Evolutionary conservation across 2,113 vertebrate species (phyloP), one percentile per base, ranked within the genome.

Genomic region (Origma solitaria): DNA sequence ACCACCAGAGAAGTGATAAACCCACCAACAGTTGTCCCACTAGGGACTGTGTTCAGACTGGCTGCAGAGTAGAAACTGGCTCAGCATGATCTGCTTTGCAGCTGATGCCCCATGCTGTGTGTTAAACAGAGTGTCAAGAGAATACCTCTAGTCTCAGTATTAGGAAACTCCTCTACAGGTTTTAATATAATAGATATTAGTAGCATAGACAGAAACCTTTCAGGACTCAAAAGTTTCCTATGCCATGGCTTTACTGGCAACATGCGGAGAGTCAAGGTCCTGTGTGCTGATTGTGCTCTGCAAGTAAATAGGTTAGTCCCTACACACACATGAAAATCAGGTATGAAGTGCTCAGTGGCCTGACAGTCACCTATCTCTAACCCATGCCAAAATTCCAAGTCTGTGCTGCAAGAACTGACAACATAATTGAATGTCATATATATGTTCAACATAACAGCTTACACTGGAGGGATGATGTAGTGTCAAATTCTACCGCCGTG

Each of bases 11-110:
- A 62, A 77, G 56, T 9, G 62, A 45, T n/a, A 65, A 72, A 60
- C 5, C 5, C 2, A 0, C 49, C 0, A 0, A 44, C 24, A 22
- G 30, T 8, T 6, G 1, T 73, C 45, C 31, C 50, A 22, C 53
- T 16, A 64, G 57, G 61, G 49, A 60, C 7, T 44, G 19, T 8
- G 14, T 60, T 89, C 47, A 60, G 37, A 22, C 25, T 7, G 53
- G 14, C 45, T 83, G 45, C 82, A 78, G 27, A 56, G 54, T 8
- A 28, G 51, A 68, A 78, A 75, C 0, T 0, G 35, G 56, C 69
- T 78, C 83, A 81, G 77, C n/a, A 10, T 2, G 50, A 83, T 51
- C 27, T 58, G 37, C 56, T 78, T 61, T 73, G 54, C 45, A 88
- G 66, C n/a, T 50, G 37, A 73, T 56, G 38, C 38, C 56, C 37